Evolutionary conservation across 2,888 invertebrate species (phyloP), one percentile per base, ranked within the genome.

Genomic region (Drepana falcataria): DNA sequence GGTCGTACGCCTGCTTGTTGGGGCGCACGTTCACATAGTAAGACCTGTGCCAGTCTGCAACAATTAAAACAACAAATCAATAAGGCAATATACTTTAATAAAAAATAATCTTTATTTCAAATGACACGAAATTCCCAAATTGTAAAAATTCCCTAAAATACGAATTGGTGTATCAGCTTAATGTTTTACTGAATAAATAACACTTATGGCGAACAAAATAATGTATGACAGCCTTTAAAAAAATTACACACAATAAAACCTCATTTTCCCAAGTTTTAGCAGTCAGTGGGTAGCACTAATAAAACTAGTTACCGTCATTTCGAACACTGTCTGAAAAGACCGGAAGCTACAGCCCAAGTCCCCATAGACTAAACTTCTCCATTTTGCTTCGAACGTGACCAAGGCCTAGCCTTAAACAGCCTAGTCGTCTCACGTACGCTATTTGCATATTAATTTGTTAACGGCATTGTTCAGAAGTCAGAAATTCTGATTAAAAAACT

Each of bases 1-100:
- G 93, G 67, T 94, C 94, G 84, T 94, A 92, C 69, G 94, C 93
- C 70, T 92, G 92, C 73, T 94, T 94, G 75, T 93, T 93, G 7
- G 94, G 93, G 63, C 93, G 92, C 63, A 93, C 91, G 63, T 88
- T 88, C 9, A 82, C 79, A 69, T 91, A 90, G 73, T 90, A 91
- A 2, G 90, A 91, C 55, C 77, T 77, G 77, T 91, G 90, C 90
- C 90, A 91, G 58, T 90, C 90, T 91, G 85, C 47, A 74, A 79
- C 64, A 62, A 66, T 21, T 21, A 58, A 59, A 59, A 52, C 35
- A 59, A 52, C 35, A 34, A 48, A 33, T 34, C 34, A 2, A 35
- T 44, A 21, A 53, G 41, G 55, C 35, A 44, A 47, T 52, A n/a
- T 51, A 55, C 21, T 21, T 1, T 21, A 35, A 40, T 51, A 51